Evolutionary conservation across 2,113 vertebrate species (phyloP).

Genomic region (Amblyornis subalaris): DNA sequence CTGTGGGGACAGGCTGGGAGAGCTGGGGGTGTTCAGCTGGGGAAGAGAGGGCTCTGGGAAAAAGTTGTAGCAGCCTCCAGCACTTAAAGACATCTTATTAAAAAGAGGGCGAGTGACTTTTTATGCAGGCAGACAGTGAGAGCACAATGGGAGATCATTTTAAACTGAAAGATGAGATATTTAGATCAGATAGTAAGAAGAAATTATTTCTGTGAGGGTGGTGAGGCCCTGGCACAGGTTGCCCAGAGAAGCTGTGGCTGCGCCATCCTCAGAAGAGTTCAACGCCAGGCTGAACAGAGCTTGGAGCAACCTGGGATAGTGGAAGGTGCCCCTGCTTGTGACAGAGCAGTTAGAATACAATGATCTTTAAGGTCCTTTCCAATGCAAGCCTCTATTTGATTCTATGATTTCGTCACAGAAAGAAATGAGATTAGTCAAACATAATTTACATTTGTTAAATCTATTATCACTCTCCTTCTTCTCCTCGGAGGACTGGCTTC

Average conservation of each 20-base stretch:
- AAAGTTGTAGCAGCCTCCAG: background rate
- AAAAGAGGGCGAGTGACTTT: background rate
- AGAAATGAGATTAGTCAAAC: background rate
- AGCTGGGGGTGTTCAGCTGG: accelerated
- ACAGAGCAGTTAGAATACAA: background rate
- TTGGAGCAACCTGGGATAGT: accelerated
- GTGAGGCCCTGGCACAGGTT: accelerated
- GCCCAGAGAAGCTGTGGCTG: background rate
- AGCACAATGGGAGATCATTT: too few species aligned
- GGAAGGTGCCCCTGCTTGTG: too few species aligned
- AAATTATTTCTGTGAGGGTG: background rate
- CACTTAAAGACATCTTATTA: background rate
- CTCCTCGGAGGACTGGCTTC: background rate
- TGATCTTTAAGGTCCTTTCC: background rate
- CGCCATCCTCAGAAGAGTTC: accelerated
- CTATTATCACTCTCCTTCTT: background rate
- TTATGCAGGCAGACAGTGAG: too few species aligned
- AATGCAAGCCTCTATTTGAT: background rate
- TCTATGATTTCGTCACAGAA: background rate
- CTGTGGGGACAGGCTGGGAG: background rate
- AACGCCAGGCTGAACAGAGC: accelerated
- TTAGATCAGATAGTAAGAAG: background rate
- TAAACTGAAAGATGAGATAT: background rate
- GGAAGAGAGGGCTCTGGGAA: background rate
- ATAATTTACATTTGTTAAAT: background rate